These are phyloP conservation scores for Lamprotornis superbus DNA, from an alignment of 2,113 vertebrate genomes.

Conservation along the genomic window DNA sequence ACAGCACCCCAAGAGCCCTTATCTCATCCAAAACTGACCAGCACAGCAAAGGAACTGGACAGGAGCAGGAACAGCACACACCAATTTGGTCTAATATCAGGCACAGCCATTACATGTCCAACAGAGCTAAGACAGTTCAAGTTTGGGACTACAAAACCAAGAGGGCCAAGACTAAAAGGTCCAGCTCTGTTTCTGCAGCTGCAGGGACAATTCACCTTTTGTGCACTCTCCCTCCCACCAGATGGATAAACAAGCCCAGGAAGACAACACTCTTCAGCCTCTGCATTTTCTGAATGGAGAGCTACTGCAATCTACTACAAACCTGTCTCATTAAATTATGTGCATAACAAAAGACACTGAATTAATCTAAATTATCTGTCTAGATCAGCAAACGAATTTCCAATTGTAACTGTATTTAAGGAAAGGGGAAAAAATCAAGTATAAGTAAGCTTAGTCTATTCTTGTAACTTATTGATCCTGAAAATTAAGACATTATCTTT, in stretches of 20 bases:
- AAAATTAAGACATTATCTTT: slow-evolving; percentile 35
- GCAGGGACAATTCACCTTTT: slow-evolving; percentile 12
- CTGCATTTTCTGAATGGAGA: slow-evolving; percentile 5
- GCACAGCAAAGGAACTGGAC: not conserved
- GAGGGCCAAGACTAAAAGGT: not conserved
- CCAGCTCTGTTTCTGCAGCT: slow-evolving; percentile 1
- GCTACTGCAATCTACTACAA: not conserved
- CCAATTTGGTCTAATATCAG: not conserved
- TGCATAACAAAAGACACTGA: not conserved
- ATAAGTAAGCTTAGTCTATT: slow-evolving; percentile 1
- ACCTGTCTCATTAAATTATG: not conserved
- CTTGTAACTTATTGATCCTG: slow-evolving; percentile 24
- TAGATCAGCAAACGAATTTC: not conserved
- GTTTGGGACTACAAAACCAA: not conserved
- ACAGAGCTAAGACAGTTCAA: not conserved
- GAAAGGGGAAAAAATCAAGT: not conserved
- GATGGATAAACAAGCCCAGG: not conserved
- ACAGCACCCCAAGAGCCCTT: not conserved
- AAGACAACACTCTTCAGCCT: not conserved
- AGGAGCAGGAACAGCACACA: not conserved
- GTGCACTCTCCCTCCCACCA: not conserved
- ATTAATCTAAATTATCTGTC: not conserved
- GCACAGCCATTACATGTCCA: accelerated
- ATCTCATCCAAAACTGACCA: not conserved
- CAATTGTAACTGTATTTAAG: not conserved